Conservation (phyloP, 2,888 invertebrate genomes). For the Panzeria rudis region DNA sequence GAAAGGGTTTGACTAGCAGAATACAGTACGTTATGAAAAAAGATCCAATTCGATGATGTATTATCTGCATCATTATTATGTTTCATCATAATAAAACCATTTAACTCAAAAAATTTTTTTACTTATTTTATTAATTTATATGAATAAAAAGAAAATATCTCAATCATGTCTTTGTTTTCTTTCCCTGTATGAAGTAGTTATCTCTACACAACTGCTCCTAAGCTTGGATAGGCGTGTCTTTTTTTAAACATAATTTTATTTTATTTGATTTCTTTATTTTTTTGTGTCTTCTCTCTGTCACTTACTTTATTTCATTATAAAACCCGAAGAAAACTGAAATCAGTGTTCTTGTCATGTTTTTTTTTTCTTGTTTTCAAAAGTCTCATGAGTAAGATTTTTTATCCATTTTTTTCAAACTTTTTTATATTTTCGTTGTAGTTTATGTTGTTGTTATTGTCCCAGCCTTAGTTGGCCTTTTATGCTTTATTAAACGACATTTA, state of each 20-base stretch:
- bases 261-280: neutral
- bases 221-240: neutral
- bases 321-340: slow-evolving; percentile 5
- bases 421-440: neutral
- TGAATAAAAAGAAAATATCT: too few species aligned
- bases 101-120: too few species aligned
- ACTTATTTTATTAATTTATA: too few species aligned
- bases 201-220: neutral
- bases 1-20: too few species aligned
- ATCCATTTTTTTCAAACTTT: neutral
- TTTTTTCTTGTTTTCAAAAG: neutral
- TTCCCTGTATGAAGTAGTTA: neutral
- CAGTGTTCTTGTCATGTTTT: slow-evolving; percentile 45
- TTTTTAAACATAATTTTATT: slow-evolving; percentile 16
- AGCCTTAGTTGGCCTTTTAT: slow-evolving; percentile 31
- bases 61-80: too few species aligned
- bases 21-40: too few species aligned
- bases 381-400: slow-evolving; percentile 26
- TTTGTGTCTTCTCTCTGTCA: neutral
- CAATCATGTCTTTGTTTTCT: too few species aligned
- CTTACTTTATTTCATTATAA: slow-evolving; percentile 14
- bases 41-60: too few species aligned
- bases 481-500: slow-evolving; percentile 35
- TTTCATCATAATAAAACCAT: too few species aligned
- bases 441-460: slow-evolving; percentile 2